Conservation (phyloP, 2,888 invertebrate species). For the Pachliopta kotzebuea region DNA sequence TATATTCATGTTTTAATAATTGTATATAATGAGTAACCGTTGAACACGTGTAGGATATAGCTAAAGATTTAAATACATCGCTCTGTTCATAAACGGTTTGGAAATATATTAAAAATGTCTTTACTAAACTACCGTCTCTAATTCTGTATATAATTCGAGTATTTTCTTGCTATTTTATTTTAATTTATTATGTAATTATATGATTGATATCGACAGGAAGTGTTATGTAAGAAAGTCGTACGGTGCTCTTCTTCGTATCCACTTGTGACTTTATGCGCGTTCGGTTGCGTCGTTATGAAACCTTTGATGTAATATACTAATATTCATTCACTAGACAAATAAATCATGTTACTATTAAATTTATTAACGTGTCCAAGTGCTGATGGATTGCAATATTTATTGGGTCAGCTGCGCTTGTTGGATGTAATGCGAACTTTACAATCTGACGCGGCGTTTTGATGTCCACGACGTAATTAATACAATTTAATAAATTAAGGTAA, state of each 20-base stretch:
- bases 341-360: slow-evolving; percentile 48
- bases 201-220: neutral
- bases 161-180: neutral
- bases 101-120: no score
- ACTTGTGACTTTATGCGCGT: slow-evolving; percentile 2
- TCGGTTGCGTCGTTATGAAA: slow-evolving; percentile 22
- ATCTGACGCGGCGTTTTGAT: slow-evolving; percentile 37
- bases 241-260: slow-evolving; percentile 1
- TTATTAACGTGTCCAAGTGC: slow-evolving; percentile 57
- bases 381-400: slow-evolving; percentile 55
- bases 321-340: slow-evolving; percentile 36
- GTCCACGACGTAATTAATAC: slow-evolving; percentile 22
- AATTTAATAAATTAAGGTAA: slow-evolving; percentile 5
- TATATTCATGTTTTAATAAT: slow-evolving; percentile 52
- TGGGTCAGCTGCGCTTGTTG: slow-evolving; percentile 56
- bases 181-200: no score
- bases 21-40: slow-evolving; percentile 42
- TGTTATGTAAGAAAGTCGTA: slow-evolving; percentile 9
- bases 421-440: slow-evolving; percentile 55
- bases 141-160: neutral
- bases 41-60: slow-evolving; percentile 13
- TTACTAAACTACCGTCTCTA: no score
- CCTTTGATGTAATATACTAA: slow-evolving; percentile 27
- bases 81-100: no score
- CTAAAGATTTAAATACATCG: no score